Percentiles rank a stretch among this genome's conserved stretches.
phyloP scores from a whole-genome alignment of 2,888 invertebrate species.

The Tyria jacobaeae region DNA sequence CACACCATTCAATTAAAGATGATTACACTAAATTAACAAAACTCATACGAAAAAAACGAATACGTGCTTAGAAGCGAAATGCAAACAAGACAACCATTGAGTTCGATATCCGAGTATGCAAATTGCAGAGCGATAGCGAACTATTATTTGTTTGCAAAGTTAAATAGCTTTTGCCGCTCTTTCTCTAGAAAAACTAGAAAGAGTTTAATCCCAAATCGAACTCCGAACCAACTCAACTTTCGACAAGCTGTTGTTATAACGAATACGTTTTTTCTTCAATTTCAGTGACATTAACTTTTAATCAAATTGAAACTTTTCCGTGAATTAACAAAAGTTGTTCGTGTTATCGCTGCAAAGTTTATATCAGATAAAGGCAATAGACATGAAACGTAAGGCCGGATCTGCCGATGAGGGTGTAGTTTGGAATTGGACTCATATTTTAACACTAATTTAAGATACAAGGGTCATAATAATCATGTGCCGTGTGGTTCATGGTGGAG shows the following conservation, averaged over 20 bases:
- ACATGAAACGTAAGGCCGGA: neutral
- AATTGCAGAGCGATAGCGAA: slow-evolving; percentile 65
- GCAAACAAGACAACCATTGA: slow-evolving; percentile 35
- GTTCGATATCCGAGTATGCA: slow-evolving; percentile 60
- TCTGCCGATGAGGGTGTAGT: neutral
- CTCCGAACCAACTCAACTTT: slow-evolving; percentile 40
- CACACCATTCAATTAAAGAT: no score
- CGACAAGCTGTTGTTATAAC: slow-evolving; percentile 44
- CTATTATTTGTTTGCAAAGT: slow-evolving; percentile 74
- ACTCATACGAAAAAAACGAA: no score
- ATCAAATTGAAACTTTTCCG: neutral
- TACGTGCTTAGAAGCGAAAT: slow-evolving; percentile 7
- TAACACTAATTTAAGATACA: no score
- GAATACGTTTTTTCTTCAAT: slow-evolving; percentile 32
- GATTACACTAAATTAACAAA: neutral
- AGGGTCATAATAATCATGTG: no score
- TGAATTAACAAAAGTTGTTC: neutral
- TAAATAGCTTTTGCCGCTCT: slow-evolving; percentile 73
- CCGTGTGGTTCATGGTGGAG: no score
- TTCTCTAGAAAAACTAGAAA: slow-evolving; percentile 64
- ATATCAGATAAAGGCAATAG: neutral
- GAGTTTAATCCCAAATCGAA: slow-evolving; percentile 66
- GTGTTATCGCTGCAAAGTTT: neutral
- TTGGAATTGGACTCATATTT: no score
- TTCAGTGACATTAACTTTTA: slow-evolving; percentile 31